A percentile compares a stretch with the other conserved stretches of the same genome.
Evolutionary conservation across 1,140 invertebrate genomes (phyloP).

Genomic region (Aphidius ervi): DNA sequence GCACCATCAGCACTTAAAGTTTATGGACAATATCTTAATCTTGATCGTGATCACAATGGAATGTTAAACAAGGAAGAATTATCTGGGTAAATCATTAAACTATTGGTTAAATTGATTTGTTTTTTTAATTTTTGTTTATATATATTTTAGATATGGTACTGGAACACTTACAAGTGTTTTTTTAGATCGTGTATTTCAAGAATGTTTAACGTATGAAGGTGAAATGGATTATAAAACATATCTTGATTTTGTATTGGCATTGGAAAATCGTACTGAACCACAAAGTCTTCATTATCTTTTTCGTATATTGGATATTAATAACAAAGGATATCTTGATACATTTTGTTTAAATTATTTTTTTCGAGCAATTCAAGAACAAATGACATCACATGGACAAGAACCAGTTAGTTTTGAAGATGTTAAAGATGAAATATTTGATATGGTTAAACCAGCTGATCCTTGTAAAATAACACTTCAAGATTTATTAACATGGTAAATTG

Average conservation of each 20-base stretch:
- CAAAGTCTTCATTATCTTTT: slow-evolving; percentile 91
- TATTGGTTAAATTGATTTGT: slow-evolving; percentile 24
- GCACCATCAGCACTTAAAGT: slow-evolving; percentile 83
- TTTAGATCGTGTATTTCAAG: slow-evolving; percentile 90
- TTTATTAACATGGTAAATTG: slow-evolving; percentile 60
- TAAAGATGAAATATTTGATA: slow-evolving; percentile 97
- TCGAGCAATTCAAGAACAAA: slow-evolving; percentile 86
- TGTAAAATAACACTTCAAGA: slow-evolving; percentile 84
- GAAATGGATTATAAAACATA: slow-evolving; percentile 99
- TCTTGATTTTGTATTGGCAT: slow-evolving; percentile 87
- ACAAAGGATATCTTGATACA: slow-evolving; percentile 81
- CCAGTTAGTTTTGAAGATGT: slow-evolving; percentile 89
- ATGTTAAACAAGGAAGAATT: slow-evolving; percentile 89
- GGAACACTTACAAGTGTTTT: slow-evolving; percentile 90
- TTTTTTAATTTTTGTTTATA: slow-evolving; percentile 15
- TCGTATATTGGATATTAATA: slow-evolving; percentile 85
- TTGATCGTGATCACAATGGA: slow-evolving; percentile 93
- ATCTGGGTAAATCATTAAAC: slow-evolving; percentile 58
- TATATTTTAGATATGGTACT: slow-evolving; percentile 70
- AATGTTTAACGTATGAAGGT: slow-evolving; percentile 90
- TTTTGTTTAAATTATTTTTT: slow-evolving; percentile 94
- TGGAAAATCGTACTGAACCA: slow-evolving; percentile 89
- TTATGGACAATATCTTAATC: slow-evolving; percentile 89
- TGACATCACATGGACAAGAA: slow-evolving; percentile 78
- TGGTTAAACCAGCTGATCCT: slow-evolving; percentile 87